A percentile compares a stretch with the other conserved stretches of the same genome.
These are phyloP conservation scores for Amorpha juglandis DNA, from an alignment of 2,888 invertebrate species.

Conservation along the genomic window DNA sequence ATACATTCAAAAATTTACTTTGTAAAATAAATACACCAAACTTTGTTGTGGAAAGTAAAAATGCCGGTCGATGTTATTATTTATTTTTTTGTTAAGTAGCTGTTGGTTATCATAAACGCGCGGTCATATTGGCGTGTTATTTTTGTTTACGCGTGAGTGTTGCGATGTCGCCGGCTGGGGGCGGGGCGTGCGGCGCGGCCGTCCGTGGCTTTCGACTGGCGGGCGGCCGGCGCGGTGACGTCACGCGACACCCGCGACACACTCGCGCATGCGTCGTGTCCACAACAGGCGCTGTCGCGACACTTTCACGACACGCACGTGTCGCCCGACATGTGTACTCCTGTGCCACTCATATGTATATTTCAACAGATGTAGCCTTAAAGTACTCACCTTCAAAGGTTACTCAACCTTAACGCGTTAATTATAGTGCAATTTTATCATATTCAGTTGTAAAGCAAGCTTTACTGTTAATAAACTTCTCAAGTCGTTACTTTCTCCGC, in stretches of 20 bases:
- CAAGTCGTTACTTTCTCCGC: neutral
- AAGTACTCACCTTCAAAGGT: slow-evolving; percentile 13
- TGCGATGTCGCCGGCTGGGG: slow-evolving; percentile 49
- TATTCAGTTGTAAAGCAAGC: neutral
- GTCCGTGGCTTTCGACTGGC: slow-evolving; percentile 57
- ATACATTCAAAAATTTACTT: slow-evolving; percentile 34
- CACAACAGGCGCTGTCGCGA: slow-evolving; percentile 22
- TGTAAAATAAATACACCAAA: slow-evolving; percentile 74
- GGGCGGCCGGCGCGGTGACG: slow-evolving; percentile 53
- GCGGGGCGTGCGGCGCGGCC: slow-evolving; percentile 56
- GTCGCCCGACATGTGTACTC: slow-evolving; percentile 35
- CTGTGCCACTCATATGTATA: slow-evolving; percentile 20
- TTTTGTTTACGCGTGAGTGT: slow-evolving; percentile 42
- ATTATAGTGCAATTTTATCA: slow-evolving; percentile 2
- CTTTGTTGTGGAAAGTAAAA: slow-evolving; percentile 59
- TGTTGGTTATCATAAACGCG: slow-evolving; percentile 61
- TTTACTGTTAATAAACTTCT: neutral
- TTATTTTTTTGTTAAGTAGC: slow-evolving; percentile 34
- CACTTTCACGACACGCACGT: slow-evolving; percentile 39
- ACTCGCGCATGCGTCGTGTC: slow-evolving; percentile 44
- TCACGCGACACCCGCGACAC: slow-evolving; percentile 45
- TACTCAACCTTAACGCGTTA: neutral
- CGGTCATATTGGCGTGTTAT: slow-evolving; percentile 66
- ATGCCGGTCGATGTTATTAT: slow-evolving; percentile 46
- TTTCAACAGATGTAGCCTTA: slow-evolving; percentile 22